Conservation (phyloP, 2,888 invertebrate species). For the Camptogramma bilineatum region DNA sequence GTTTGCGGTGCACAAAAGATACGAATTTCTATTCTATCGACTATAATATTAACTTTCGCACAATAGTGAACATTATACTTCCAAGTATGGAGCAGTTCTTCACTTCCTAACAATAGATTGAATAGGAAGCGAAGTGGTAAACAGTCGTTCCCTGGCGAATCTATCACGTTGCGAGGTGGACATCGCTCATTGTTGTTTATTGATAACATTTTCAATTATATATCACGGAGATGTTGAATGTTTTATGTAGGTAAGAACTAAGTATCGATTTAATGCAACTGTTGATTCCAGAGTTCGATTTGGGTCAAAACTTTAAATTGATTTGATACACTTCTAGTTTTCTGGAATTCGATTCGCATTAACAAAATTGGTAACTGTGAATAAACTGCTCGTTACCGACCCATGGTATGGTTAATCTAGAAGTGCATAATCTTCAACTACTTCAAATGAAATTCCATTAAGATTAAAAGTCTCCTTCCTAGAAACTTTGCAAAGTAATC, state of each 20-base stretch:
- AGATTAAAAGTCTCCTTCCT: constrained; percentile 48
- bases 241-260: constrained; percentile 3
- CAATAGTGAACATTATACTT: constrained; percentile 82
- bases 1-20: constrained; percentile 71
- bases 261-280: neutral
- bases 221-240: neutral
- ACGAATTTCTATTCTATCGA: constrained; percentile 78
- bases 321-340: neutral
- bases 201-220: constrained; percentile 18
- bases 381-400: neutral
- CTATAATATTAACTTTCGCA: constrained; percentile 83
- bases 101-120: constrained; percentile 82
- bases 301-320: neutral
- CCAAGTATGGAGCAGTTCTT: constrained; percentile 81
- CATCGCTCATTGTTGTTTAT: constrained; percentile 27
- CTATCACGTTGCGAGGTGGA: constrained; percentile 54
- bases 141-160: constrained; percentile 73
- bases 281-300: neutral
- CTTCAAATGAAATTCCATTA: constrained; percentile 44
- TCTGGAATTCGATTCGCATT: constrained; percentile 1
- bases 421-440: constrained; percentile 8
- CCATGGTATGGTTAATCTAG: neutral
- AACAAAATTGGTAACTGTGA: neutral
- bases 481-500: constrained; percentile 62
- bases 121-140: constrained; percentile 83